These are phyloP conservation scores for Denticeps clupeoides DNA, from an alignment of 2,797 vertebrate genomes.

Conservation along the genomic window DNA sequence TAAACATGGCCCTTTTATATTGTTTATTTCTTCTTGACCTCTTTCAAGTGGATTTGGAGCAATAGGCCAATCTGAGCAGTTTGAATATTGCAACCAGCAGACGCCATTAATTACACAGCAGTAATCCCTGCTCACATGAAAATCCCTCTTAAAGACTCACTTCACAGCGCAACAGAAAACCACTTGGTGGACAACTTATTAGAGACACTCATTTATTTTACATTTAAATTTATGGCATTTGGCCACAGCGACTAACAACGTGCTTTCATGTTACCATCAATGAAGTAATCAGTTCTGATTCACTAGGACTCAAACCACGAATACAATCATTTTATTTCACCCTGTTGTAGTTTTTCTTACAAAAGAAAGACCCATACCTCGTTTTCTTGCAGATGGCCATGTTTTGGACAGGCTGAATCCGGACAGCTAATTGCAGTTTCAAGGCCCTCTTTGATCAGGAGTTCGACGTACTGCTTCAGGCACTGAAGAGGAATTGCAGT, in stretches of 20 bases:
- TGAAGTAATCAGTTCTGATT: no score
- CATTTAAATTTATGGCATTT: no score
- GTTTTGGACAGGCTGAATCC: constrained; percentile 89
- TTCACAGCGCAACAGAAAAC: not conserved
- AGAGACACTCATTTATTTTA: not conserved
- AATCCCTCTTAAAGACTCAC: not conserved
- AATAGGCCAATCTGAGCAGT: constrained; percentile 10
- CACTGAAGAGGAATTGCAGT: constrained; percentile 67
- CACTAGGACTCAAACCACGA: no score
- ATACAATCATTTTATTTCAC: no score
- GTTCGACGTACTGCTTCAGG: constrained; percentile 97
- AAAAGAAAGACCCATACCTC: no score
- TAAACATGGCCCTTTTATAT: no score
- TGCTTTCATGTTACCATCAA: no score
- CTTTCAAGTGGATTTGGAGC: not conserved
- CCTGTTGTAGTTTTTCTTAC: no score
- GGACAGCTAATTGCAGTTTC: constrained; percentile 96
- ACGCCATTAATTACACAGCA: not conserved
- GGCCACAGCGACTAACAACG: no score
- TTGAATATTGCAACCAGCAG: constrained; percentile 10
- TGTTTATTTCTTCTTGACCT: no score
- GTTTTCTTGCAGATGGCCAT: constrained; percentile 86
- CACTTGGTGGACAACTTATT: not conserved
- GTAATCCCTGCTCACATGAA: not conserved
- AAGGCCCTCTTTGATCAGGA: constrained; percentile 94